A percentile compares a stretch with the other conserved stretches of the same genome.
Conservation (phyloP, 2,888 invertebrate species). For the Drosophila limbata region DNA sequence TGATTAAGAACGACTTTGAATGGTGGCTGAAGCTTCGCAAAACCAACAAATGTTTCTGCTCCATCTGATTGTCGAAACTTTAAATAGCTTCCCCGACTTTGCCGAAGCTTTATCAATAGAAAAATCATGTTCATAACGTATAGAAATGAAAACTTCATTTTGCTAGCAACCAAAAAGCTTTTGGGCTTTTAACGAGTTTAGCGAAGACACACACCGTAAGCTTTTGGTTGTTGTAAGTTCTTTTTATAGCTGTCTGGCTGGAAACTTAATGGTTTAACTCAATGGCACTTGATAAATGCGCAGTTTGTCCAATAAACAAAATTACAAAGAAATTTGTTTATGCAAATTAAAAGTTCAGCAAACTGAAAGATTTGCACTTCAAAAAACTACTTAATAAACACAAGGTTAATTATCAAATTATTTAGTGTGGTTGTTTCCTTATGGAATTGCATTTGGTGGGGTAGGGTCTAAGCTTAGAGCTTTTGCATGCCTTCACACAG, state of each 20-base stretch:
- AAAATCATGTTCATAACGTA: not conserved
- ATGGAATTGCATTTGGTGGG: slow-evolving; percentile 13
- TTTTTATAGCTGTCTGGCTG: slow-evolving; percentile 2
- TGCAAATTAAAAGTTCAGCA: slow-evolving; percentile 7
- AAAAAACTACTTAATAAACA: not conserved
- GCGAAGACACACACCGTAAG: slow-evolving; percentile 28
- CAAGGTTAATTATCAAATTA: not conserved
- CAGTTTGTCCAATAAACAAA: slow-evolving; percentile 13
- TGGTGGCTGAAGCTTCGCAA: slow-evolving; percentile 71
- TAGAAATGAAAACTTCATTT: not conserved
- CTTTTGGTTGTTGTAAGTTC: slow-evolving; percentile 37
- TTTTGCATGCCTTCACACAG: slow-evolving; percentile 37
- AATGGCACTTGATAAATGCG: slow-evolving; percentile 15
- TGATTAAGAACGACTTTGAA: slow-evolving; percentile 69
- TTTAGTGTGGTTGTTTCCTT: not conserved
- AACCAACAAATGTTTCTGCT: slow-evolving; percentile 56
- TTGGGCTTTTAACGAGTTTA: slow-evolving; percentile 1
- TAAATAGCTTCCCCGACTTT: not conserved
- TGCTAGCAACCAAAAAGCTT: slow-evolving; percentile 1
- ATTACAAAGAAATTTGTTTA: slow-evolving; percentile 2
- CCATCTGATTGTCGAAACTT: slow-evolving; percentile 26
- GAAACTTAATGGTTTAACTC: slow-evolving; percentile 1
- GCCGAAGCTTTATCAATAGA: not conserved
- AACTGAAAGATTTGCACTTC: not conserved
- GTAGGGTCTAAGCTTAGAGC: slow-evolving; percentile 18